Evolutionary conservation across 2,888 invertebrate species (phyloP), one percentile per base, ranked within the genome.

Genomic region (Tachina lurida): DNA sequence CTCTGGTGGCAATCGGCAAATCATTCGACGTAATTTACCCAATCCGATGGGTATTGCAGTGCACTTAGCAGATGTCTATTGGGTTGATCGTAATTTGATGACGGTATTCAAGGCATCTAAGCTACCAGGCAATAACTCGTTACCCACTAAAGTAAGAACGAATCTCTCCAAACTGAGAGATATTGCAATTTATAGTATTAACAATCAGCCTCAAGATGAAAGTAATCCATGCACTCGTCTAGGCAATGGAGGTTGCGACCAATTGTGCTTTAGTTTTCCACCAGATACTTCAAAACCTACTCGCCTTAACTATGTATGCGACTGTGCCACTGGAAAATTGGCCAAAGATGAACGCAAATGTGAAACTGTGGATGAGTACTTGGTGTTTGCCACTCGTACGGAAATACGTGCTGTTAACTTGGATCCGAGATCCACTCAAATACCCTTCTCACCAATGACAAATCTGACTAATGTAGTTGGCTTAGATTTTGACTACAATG

Each of bases 11-110:
- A 96, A 96, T 89, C 94, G 97, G 86, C 96, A 97, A 91, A 95
- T 97, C 8, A 96, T 99, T 62, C 94, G 97, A 62, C 94, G 96
- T 3, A 97, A 98, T 90, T 93, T 98, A 17, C 98, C 99, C 0
- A 98, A 97, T 91, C 98, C 98, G 0, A 97, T 97, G 96, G 98
- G 98, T 15, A 95, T 99, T 43, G 97, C 98, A 0, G 95, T 99
- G 0, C 95, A 97, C 90, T 95, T 96, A 47, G 95, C 95, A 47
- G 96, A 96, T 87, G 96, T 99, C 0, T 98, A 97, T 91, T 99
- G 98, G 98, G 97, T 98, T 0, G 99, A 99, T 90, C 94, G 97
- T 78, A 98, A 98, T 92, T 93, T 98, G 7, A 96, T 96, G 89
- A 96, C 97, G 0, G 95, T 97, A 39, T 96, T 96, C 91, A 96